Conservation (phyloP, 2,113 vertebrate species). For the Excalfactoria chinensis region DNA sequence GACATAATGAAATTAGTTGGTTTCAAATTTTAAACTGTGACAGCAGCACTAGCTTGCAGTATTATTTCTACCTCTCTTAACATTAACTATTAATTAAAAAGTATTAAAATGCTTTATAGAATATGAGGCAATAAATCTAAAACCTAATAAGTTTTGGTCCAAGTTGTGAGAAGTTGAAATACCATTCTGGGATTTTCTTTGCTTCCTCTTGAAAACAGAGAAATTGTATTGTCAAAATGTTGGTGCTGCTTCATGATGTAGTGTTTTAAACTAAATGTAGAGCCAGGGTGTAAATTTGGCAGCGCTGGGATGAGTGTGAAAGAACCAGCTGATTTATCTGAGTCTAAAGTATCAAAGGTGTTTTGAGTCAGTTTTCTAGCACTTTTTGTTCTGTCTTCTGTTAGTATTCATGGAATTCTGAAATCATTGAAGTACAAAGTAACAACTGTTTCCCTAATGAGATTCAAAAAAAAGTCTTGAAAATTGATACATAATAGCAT, state of each 20-base stretch:
- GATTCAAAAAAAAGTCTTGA: conserved; percentile 13
- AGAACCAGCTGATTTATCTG: not conserved
- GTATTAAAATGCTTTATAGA: conserved; percentile 6
- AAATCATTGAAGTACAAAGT: conserved; percentile 17
- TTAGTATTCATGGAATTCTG: conserved; percentile 29
- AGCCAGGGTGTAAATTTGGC: not conserved
- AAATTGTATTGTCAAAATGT: not conserved
- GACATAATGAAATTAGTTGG: not conserved
- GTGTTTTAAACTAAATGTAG: conserved; percentile 14
- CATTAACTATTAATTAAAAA: conserved; percentile 52
- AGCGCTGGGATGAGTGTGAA: not conserved
- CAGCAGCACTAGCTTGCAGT: not conserved
- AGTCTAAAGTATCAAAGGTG: not conserved
- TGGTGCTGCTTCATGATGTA: conserved; percentile 26
- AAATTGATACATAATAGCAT: conserved; percentile 28
- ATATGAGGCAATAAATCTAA: not conserved
- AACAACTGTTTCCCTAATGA: conserved; percentile 4
- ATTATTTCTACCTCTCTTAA: not conserved
- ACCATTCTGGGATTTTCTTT: not conserved
- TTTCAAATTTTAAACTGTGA: conserved; percentile 4
- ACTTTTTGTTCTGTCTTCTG: conserved; percentile 19
- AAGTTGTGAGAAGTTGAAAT: not conserved
- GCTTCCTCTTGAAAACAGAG: not conserved
- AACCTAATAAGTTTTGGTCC: not conserved
- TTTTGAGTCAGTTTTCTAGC: not conserved